Percentiles rank a stretch among this genome's conserved stretches.
Evolutionary conservation across 30 jellyfish, hydroid and myxozoan genomes (phyloP).

Genomic region (Haliclystus octoradiatus): DNA sequence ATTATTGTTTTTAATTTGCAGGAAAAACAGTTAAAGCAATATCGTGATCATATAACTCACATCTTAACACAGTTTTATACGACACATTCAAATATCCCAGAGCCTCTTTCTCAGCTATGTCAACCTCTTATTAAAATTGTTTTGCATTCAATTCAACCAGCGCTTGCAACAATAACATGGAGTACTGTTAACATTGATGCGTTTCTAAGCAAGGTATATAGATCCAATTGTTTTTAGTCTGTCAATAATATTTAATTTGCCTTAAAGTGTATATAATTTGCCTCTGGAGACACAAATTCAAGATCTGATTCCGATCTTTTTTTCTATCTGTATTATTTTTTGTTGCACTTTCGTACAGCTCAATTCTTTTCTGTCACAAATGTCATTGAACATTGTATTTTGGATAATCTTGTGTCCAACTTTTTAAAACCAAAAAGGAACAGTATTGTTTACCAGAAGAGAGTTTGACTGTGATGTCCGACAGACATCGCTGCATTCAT

Average conservation of each 20-base stretch:
- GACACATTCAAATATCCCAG: constrained; percentile 47
- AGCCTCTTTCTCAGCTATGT: constrained; percentile 26
- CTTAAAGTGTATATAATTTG: too few species aligned
- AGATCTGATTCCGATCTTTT: too few species aligned
- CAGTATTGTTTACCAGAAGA: too few species aligned
- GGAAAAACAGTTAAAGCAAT: constrained; percentile 59
- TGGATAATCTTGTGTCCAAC: neutral
- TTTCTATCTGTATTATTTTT: too few species aligned
- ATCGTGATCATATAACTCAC: constrained; percentile 44
- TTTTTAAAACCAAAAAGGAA: too few species aligned
- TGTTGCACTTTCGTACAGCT: too few species aligned
- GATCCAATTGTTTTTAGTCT: neutral
- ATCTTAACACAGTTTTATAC: constrained; percentile 28
- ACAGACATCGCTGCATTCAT: constrained; percentile 1
- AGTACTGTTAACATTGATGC: constrained; percentile 66
- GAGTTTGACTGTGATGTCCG: too few species aligned
- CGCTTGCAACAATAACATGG: constrained; percentile 61
- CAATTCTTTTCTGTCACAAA: neutral
- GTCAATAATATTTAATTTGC: too few species aligned
- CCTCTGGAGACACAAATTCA: too few species aligned
- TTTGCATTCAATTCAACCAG: constrained; percentile 57
- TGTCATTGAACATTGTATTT: neutral
- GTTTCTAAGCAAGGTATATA: constrained; percentile 54
- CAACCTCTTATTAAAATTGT: constrained; percentile 48
- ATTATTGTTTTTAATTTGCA: neutral